Percentiles rank a stretch among this genome's conserved stretches.
Conservation (phyloP, 2,113 vertebrate genomes). For the Corythaeola cristata region DNA sequence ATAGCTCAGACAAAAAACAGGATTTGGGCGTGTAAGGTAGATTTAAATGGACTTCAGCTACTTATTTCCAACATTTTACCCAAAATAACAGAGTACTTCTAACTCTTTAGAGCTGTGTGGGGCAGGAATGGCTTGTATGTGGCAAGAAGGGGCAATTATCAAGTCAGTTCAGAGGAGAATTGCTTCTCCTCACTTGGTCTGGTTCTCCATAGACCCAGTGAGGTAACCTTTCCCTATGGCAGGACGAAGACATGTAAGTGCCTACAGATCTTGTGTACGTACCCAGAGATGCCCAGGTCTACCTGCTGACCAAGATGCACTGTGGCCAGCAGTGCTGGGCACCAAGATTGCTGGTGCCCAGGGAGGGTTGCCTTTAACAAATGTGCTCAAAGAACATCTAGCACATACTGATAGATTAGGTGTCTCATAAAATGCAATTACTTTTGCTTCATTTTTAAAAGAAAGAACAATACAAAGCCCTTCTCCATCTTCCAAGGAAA, state of each 20-base stretch:
- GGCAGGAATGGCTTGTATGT: not conserved
- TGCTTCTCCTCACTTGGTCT: not conserved
- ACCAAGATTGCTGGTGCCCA: not conserved
- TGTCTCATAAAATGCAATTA: not conserved
- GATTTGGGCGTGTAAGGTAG: not conserved
- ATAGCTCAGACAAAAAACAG: not conserved
- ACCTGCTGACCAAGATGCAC: not conserved
- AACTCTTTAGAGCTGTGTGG: not conserved
- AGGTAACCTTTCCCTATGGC: not conserved
- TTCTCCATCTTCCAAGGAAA: not conserved
- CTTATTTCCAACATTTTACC: not conserved
- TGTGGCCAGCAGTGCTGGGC: not conserved
- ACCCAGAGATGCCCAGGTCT: not conserved
- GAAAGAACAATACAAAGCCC: not conserved
- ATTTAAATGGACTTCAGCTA: constrained; percentile 8
- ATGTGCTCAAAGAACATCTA: not conserved
- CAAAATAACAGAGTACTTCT: not conserved
- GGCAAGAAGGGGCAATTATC: not conserved
- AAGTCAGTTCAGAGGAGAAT: not conserved
- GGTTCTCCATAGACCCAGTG: not conserved
- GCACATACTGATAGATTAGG: not conserved
- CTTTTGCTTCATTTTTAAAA: not conserved
- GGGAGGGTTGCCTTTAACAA: not conserved
- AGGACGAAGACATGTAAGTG: not conserved
- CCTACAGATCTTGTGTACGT: not conserved